Evolutionary conservation across 2,797 vertebrate genomes (phyloP).

Genomic region (Neopelma chrysocephalum): DNA sequence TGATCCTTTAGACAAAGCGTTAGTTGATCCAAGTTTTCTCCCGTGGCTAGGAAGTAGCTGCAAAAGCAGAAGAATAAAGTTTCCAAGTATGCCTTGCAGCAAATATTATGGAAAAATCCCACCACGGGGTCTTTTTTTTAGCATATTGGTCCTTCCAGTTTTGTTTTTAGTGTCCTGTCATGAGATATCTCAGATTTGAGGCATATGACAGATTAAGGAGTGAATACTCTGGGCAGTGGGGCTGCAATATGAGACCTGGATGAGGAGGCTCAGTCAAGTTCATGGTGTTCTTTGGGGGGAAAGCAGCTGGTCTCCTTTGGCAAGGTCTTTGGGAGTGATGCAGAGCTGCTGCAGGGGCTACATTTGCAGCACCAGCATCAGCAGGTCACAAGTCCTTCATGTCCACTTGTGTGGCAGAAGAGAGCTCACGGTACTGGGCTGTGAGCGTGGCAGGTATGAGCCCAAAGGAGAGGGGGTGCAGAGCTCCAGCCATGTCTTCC

Average conservation of each 20-base stretch:
- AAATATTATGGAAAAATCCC: neutral
- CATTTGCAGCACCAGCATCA: neutral
- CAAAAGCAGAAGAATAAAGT: neutral
- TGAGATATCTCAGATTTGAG: neutral
- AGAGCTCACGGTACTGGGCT: neutral
- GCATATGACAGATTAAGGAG: neutral
- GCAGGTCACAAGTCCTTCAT: accelerated
- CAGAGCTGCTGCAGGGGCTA: neutral
- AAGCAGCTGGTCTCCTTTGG: neutral
- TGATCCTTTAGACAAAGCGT: neutral
- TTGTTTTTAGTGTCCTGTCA: neutral
- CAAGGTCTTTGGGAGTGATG: neutral
- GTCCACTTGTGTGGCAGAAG: neutral
- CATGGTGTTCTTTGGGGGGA: accelerated
- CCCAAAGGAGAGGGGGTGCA: neutral
- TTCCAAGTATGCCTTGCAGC: neutral
- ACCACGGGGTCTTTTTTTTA: neutral
- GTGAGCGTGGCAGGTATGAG: neutral
- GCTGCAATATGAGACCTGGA: neutral
- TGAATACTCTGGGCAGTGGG: neutral
- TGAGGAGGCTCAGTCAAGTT: neutral
- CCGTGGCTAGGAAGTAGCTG: neutral
- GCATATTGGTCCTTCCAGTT: neutral
- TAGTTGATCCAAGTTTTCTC: neutral
- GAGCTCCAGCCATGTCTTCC: neutral